phyloP scores from a whole-genome alignment of 1,140 invertebrate genomes.

The Drosophila busckii region DNA sequence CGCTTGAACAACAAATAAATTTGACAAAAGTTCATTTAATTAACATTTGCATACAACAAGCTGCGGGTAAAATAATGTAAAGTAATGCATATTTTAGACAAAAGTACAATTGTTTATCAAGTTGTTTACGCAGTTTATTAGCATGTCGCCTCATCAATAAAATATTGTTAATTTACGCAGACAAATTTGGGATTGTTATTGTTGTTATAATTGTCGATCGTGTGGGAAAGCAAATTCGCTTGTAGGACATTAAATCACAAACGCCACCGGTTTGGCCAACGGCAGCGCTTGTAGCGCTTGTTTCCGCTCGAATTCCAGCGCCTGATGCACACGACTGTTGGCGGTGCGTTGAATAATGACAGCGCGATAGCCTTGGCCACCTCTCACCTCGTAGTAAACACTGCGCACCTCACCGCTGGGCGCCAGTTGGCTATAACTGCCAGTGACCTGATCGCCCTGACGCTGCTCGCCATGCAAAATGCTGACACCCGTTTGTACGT shows the following conservation, averaged over 20 bases:
- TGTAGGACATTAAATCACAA: constrained; percentile 40
- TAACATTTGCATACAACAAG: no score
- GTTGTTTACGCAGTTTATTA: constrained; percentile 1
- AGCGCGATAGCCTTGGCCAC: constrained; percentile 78
- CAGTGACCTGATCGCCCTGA: constrained; percentile 76
- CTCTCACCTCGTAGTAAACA: constrained; percentile 80
- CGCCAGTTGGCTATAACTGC: constrained; percentile 80
- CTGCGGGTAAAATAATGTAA: no score
- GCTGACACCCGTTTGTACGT: constrained; percentile 68
- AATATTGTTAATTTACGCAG: constrained; percentile 22
- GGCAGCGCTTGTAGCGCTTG: constrained; percentile 29
- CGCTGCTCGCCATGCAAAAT: constrained; percentile 80
- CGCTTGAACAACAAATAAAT: no score
- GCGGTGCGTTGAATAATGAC: constrained; percentile 77
- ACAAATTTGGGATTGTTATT: constrained; percentile 19
- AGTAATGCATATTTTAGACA: not conserved
- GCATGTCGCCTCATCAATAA: constrained; percentile 15
- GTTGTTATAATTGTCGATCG: constrained; percentile 8
- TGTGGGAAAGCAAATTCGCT: constrained; percentile 21
- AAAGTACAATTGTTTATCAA: not conserved
- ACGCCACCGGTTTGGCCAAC: constrained; percentile 38
- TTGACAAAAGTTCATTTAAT: no score
- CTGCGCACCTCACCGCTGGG: constrained; percentile 79
- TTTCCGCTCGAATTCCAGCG: constrained; percentile 30
- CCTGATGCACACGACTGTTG: constrained; percentile 52